Conservation (phyloP, 2,888 invertebrate genomes). For the Diaprepes abbreviatus region DNA sequence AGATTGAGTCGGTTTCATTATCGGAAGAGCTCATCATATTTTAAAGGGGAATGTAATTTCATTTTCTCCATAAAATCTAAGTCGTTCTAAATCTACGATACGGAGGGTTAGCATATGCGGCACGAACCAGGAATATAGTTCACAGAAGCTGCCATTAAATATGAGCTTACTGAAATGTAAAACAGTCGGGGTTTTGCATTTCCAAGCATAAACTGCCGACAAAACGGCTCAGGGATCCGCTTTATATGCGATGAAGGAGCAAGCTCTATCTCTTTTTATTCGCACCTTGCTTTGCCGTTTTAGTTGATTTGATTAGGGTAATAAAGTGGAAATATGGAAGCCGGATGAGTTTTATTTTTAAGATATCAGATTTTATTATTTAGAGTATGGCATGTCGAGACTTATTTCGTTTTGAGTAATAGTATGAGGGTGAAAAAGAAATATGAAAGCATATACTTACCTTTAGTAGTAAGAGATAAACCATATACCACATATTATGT, state of each 20-base stretch:
- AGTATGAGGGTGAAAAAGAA: neutral
- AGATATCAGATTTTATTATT: constrained; percentile 14
- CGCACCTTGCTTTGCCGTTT: constrained; percentile 61
- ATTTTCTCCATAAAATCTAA: constrained; percentile 70
- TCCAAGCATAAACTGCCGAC: constrained; percentile 69
- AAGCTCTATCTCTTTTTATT: constrained; percentile 58
- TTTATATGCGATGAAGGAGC: constrained; percentile 65
- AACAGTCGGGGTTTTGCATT: constrained; percentile 70
- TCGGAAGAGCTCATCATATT: constrained; percentile 70
- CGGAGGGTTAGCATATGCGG: constrained; percentile 66
- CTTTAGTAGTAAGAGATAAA: too few species aligned
- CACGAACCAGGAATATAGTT: constrained; percentile 66
- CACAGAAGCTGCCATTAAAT: constrained; percentile 68
- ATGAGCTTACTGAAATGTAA: constrained; percentile 71
- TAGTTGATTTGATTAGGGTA: constrained; percentile 49
- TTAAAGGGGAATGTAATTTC: constrained; percentile 70
- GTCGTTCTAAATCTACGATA: constrained; percentile 67
- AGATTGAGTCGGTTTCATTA: constrained; percentile 69
- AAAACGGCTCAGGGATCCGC: constrained; percentile 68
- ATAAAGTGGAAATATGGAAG: constrained; percentile 42
- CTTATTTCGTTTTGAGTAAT: constrained; percentile 1
- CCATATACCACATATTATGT: too few species aligned
- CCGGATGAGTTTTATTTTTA: constrained; percentile 4
- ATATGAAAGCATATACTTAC: neutral
- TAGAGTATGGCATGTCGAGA: constrained; percentile 1